Conservation (phyloP, 2,113 vertebrate species). For the Nothoprocta pentlandii region DNA sequence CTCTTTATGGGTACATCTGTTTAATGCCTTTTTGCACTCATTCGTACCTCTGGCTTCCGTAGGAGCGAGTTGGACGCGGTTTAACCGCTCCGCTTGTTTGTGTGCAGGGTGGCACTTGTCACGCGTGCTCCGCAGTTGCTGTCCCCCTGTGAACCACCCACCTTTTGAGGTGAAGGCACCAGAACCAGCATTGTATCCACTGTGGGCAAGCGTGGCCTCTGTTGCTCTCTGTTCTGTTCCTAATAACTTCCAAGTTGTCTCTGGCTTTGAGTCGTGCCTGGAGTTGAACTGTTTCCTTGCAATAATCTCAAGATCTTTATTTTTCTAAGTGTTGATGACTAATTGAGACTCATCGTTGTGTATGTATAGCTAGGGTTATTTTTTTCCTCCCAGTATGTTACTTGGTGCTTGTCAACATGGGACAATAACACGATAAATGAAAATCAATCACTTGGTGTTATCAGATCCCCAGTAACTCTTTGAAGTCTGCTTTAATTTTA, state of each 20-base stretch:
- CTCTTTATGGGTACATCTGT: slow-evolving; percentile 54
- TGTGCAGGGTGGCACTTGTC: background rate
- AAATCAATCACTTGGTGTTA: background rate
- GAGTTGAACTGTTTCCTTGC: slow-evolving; percentile 23
- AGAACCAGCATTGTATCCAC: background rate
- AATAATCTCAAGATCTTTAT: slow-evolving; percentile 21
- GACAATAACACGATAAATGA: slow-evolving; percentile 8
- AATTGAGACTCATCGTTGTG: background rate
- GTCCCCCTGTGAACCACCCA: background rate
- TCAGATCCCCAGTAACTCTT: slow-evolving; percentile 25
- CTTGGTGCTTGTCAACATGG: background rate
- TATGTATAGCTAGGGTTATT: slow-evolving; percentile 31
- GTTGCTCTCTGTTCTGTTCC: background rate
- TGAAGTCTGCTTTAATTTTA: slow-evolving; percentile 58
- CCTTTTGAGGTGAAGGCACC: background rate
- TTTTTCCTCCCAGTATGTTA: background rate
- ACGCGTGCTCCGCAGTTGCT: background rate
- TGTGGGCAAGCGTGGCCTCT: background rate
- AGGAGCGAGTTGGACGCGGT: background rate
- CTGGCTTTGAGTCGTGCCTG: background rate
- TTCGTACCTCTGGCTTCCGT: background rate
- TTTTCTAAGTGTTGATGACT: background rate
- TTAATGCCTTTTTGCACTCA: slow-evolving; percentile 32
- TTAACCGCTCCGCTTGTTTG: background rate
- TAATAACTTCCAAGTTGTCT: background rate